These are phyloP conservation scores for Nomada fabriciana DNA, from an alignment of 2,888 invertebrate genomes.

Conservation along the genomic window DNA sequence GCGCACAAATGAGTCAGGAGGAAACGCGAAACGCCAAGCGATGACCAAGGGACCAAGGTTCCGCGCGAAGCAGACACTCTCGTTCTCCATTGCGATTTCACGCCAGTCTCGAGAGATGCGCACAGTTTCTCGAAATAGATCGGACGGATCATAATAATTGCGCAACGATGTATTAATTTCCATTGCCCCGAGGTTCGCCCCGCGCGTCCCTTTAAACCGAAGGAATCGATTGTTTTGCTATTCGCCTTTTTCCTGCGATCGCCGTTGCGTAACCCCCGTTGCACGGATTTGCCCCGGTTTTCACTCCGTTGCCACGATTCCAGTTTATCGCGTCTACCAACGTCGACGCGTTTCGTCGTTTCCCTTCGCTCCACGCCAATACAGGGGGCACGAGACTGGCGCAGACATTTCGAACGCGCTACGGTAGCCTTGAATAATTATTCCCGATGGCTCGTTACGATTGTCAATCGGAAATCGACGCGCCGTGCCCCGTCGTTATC, in stretches of 20 bases:
- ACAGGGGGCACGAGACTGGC: constrained; percentile 18
- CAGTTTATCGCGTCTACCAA: background rate
- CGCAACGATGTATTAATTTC: background rate
- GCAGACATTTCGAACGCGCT: constrained; percentile 42
- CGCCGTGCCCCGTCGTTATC: constrained; percentile 16
- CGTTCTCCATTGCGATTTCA: constrained; percentile 45
- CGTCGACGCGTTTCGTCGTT: constrained; percentile 7
- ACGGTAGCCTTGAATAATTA: constrained; percentile 66
- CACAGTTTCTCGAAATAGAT: constrained; percentile 40
- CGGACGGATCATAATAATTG: constrained; percentile 23
- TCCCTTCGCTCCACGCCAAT: constrained; percentile 21
- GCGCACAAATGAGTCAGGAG: constrained; percentile 70
- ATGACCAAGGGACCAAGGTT: constrained; percentile 59
- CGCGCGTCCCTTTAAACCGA: background rate
- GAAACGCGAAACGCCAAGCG: constrained; percentile 67
- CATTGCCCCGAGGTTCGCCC: no score
- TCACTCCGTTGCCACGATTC: background rate
- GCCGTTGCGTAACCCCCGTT: constrained; percentile 9
- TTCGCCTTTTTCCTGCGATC: background rate
- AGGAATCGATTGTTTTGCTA: background rate
- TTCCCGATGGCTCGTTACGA: constrained; percentile 54
- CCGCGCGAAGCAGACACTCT: constrained; percentile 43
- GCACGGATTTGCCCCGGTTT: background rate
- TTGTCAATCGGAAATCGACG: constrained; percentile 44
- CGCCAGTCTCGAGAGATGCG: constrained; percentile 1